Conservation (phyloP, 2,797 vertebrate species). For the Gallinago nigripennis region DNA sequence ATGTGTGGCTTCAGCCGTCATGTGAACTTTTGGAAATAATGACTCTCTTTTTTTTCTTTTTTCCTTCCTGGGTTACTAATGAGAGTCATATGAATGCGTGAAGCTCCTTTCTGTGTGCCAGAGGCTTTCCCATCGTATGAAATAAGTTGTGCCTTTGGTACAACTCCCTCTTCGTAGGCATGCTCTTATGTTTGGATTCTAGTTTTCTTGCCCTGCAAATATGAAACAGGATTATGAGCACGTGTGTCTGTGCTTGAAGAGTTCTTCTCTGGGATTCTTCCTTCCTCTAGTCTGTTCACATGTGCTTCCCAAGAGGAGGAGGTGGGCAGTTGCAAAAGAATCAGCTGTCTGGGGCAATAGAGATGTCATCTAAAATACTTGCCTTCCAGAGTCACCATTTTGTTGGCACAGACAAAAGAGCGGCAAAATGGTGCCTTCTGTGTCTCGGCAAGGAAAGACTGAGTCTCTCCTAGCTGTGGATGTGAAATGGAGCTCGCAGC, state of each 20-base stretch:
- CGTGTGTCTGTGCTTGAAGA: neutral
- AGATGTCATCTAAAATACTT: neutral
- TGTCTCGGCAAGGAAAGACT: neutral
- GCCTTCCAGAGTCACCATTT: constrained; percentile 39
- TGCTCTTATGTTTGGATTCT: neutral
- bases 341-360: neutral
- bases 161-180: neutral
- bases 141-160: neutral
- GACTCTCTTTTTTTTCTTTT: neutral
- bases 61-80: neutral
- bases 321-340: neutral
- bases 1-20: neutral
- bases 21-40: constrained; percentile 1
- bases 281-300: neutral
- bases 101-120: neutral
- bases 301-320: neutral
- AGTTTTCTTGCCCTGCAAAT: neutral
- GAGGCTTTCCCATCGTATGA: neutral
- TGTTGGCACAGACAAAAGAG: neutral
- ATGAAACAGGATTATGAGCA: neutral
- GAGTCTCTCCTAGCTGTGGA: neutral
- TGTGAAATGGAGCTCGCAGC: neutral
- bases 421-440: constrained; percentile 22
- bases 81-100: neutral
- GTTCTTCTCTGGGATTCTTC: neutral